A percentile compares a stretch with the other conserved stretches of the same genome.
These are phyloP conservation scores for Daboia siamensis DNA, from an alignment of 2,113 vertebrate genomes.

Conservation along the genomic window DNA sequence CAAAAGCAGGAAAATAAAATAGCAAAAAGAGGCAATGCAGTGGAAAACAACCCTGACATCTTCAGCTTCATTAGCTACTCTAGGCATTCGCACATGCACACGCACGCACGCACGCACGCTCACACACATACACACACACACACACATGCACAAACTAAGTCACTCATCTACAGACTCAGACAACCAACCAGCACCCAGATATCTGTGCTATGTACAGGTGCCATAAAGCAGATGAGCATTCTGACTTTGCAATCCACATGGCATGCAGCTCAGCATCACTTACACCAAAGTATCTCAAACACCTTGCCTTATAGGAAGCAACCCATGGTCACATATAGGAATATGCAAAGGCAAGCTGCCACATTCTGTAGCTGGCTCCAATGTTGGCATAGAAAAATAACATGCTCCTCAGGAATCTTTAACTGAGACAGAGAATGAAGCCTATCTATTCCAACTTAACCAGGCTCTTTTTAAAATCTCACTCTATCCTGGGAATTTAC, in stretches of 20 bases:
- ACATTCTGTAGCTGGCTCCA: neutral
- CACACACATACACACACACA: too few species aligned
- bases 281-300: neutral
- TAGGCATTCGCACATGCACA: neutral
- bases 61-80: neutral
- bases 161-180: neutral
- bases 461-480: neutral
- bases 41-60: neutral
- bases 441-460: neutral
- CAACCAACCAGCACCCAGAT: neutral
- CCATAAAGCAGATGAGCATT: neutral
- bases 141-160: too few species aligned
- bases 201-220: neutral
- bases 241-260: neutral
- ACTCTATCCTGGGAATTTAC: neutral
- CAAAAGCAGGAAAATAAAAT: neutral
- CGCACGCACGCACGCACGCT: too few species aligned
- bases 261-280: neutral
- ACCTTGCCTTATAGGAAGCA: neutral
- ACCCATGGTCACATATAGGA: neutral
- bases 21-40: neutral
- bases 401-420: neutral
- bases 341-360: neutral
- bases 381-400: neutral
- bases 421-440: neutral